Conservation (phyloP, 2,888 invertebrate species). For the Deilephila porcellus region DNA sequence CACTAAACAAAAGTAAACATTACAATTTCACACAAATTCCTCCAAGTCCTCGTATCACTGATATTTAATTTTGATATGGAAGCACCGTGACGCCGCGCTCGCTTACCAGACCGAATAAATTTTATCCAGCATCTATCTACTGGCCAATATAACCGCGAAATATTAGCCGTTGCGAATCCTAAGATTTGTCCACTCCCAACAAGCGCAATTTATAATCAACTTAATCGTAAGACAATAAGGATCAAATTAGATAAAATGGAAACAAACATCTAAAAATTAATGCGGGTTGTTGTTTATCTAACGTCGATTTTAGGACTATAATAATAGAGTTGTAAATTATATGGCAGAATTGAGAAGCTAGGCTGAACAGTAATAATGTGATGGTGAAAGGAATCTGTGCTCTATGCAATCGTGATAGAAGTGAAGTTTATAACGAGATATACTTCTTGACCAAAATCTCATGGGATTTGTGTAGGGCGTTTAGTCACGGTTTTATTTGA, state of each 20-base stretch:
- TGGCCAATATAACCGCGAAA: constrained; percentile 80
- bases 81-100: constrained; percentile 67
- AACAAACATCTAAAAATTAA: not conserved
- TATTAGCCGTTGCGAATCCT: constrained; percentile 80
- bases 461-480: constrained; percentile 71
- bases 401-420: constrained; percentile 42
- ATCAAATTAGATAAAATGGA: not conserved
- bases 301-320: not conserved
- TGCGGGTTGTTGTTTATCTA: not conserved
- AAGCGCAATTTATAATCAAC: constrained; percentile 35
- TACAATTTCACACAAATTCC: constrained; percentile 55
- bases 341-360: not conserved
- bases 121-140: constrained; percentile 73
- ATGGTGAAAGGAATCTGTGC: constrained; percentile 44
- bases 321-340: not conserved
- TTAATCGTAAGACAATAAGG: constrained; percentile 11
- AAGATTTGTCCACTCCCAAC: constrained; percentile 57
- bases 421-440: constrained; percentile 37
- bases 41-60: constrained; percentile 48
- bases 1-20: constrained; percentile 12
- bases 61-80: constrained; percentile 83
- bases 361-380: constrained; percentile 3
- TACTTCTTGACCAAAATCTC: constrained; percentile 72
- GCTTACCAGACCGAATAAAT: constrained; percentile 72
- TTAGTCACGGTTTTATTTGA: constrained; percentile 83